Percentiles rank a stretch among this genome's conserved stretches.
phyloP scores from a whole-genome alignment of 2,113 vertebrate species.

The Callorhinus ursinus region DNA sequence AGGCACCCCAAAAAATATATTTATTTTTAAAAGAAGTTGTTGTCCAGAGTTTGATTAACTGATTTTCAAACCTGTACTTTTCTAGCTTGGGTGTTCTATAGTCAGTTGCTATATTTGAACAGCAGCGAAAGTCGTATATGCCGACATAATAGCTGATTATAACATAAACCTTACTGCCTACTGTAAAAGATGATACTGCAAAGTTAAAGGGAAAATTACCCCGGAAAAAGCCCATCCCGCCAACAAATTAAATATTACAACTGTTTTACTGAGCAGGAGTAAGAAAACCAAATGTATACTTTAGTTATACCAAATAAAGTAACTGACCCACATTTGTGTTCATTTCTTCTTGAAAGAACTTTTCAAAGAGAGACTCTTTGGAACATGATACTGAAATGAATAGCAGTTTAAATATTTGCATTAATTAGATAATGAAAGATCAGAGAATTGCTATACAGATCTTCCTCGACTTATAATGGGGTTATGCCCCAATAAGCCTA shows the following conservation, averaged over 20 bases:
- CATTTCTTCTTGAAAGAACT: slow-evolving; percentile 53
- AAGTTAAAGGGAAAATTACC: slow-evolving; percentile 70
- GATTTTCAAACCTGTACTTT: slow-evolving; percentile 50
- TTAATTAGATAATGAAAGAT: slow-evolving; percentile 54
- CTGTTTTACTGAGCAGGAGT: slow-evolving; percentile 17
- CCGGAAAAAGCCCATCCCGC: slow-evolving; percentile 36
- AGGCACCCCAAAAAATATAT: not conserved
- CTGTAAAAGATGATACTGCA: slow-evolving; percentile 27
- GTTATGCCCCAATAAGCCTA: not conserved
- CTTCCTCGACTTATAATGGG: not conserved
- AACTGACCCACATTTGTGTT: slow-evolving; percentile 15
- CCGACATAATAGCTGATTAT: slow-evolving; percentile 20
- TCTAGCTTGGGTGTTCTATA: slow-evolving; percentile 41
- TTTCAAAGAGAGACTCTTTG: slow-evolving; percentile 36
- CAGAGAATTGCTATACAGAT: not conserved
- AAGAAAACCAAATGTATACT: slow-evolving; percentile 63
- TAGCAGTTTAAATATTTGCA: slow-evolving; percentile 15
- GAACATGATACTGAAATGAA: slow-evolving; percentile 32
- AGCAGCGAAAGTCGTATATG: slow-evolving; percentile 58
- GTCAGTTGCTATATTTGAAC: slow-evolving; percentile 59
- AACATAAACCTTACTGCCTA: slow-evolving; percentile 65
- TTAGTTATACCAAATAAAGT: slow-evolving; percentile 60
- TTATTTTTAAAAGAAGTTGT: slow-evolving; percentile 61
- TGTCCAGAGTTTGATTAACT: not conserved
- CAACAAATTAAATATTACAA: slow-evolving; percentile 21